Evolutionary conservation across 2,797 vertebrate species (phyloP).

Genomic region (Acipenser ruthenus): DNA sequence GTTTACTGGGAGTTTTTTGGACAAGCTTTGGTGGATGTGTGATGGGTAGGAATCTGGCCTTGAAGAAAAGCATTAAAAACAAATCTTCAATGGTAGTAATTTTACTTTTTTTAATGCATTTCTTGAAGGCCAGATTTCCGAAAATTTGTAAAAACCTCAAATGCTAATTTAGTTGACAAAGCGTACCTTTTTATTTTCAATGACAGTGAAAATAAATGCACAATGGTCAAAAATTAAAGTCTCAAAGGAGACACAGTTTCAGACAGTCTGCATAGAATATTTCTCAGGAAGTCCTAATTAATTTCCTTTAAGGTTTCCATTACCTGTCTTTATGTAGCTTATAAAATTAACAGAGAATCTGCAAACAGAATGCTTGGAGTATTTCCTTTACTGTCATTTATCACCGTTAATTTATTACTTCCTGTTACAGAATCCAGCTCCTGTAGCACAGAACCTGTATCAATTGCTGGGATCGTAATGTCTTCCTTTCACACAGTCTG

Average conservation of each 20-base stretch:
- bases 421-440: neutral
- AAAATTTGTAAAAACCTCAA: too few species aligned
- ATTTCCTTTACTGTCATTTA: constrained; percentile 2
- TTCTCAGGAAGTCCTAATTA: neutral
- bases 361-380: neutral
- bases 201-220: too few species aligned
- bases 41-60: neutral
- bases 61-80: neutral
- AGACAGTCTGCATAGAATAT: neutral
- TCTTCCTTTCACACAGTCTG: neutral
- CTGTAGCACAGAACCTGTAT: neutral
- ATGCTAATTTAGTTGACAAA: too few species aligned
- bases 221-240: neutral
- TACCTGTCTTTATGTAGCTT: neutral
- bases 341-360: neutral
- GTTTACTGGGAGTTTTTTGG: neutral
- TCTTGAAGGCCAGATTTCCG: neutral
- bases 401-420: constrained; percentile 1
- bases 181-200: too few species aligned
- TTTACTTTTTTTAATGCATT: neutral
- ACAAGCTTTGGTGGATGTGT: neutral
- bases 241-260: neutral
- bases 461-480: neutral
- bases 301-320: neutral
- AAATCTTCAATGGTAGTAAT: neutral